These are phyloP conservation scores for Rhabdornis inornatus DNA, from an alignment of 2,113 vertebrate species.

Conservation along the genomic window DNA sequence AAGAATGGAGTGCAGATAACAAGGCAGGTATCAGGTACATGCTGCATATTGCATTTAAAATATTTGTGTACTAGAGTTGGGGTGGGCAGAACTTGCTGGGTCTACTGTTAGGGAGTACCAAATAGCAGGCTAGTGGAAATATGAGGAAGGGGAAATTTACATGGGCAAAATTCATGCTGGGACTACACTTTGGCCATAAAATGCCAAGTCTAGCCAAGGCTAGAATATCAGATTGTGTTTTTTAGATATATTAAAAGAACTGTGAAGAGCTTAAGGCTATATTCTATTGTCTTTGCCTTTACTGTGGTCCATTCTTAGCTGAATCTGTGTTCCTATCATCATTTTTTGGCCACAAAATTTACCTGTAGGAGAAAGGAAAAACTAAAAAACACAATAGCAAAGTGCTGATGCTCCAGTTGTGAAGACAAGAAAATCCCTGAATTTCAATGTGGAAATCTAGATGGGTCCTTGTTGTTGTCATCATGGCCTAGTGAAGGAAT, in stretches of 20 bases:
- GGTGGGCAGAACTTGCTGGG: not conserved
- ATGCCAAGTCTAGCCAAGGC: not conserved
- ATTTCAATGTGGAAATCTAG: not conserved
- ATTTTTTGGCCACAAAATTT: not conserved
- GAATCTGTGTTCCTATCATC: no score
- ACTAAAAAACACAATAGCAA: accelerated
- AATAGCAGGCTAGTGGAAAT: not conserved
- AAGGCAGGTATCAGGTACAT: not conserved
- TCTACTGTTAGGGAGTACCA: not conserved
- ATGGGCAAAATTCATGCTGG: not conserved
- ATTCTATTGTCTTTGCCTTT: not conserved
- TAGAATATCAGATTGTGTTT: not conserved
- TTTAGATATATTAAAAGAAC: not conserved
- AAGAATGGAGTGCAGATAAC: not conserved
- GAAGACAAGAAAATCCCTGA: not conserved
- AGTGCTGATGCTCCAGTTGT: not conserved
- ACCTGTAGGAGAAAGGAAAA: not conserved
- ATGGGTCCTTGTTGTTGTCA: not conserved
- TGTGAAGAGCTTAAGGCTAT: not conserved
- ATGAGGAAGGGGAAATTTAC: not conserved
- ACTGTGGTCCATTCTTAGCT: not conserved
- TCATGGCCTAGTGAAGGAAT: not conserved
- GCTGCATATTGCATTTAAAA: not conserved
- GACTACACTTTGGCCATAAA: not conserved
- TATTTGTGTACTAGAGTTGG: not conserved